Conservation (phyloP, 2,888 invertebrate species). For the Empis stercorea region DNA sequence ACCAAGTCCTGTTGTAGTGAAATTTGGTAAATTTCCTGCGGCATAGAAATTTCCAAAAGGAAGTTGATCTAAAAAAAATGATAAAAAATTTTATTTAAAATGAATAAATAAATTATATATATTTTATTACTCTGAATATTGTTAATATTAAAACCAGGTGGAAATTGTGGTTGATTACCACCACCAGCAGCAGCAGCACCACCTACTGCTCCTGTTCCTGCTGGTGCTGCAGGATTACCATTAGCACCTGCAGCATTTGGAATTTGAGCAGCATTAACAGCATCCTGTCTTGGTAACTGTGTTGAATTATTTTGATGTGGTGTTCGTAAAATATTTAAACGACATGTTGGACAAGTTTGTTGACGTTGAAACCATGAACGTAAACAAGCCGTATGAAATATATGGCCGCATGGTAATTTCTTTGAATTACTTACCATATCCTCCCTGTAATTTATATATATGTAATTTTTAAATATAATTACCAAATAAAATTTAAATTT, state of each 20-base stretch:
- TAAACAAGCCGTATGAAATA: conserved; percentile 95
- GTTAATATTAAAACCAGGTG: conserved; percentile 12
- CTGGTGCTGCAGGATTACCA: conserved; percentile 21
- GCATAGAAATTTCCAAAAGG: no score
- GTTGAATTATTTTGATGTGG: conserved; percentile 27
- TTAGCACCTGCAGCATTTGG: conserved; percentile 12
- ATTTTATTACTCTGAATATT: conserved; percentile 4
- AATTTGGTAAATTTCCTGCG: no score
- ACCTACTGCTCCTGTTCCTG: conserved; percentile 12
- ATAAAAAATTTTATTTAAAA: not conserved
- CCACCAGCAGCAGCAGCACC: conserved; percentile 17
- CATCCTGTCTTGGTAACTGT: conserved; percentile 25
- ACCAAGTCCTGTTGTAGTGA: no score
- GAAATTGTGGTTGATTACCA: not conserved
- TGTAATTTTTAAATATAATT: not conserved
- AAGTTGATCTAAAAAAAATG: no score
- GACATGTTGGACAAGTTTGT: conserved; percentile 98
- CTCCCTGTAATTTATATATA: conserved; percentile 36
- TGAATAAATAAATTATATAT: not conserved
- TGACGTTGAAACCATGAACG: conserved; percentile 99
- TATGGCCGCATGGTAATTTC: conserved; percentile 97
- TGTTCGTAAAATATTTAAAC: conserved; percentile 64
- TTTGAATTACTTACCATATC: conserved; percentile 68
- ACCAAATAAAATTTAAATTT: not conserved
- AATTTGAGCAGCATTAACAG: conserved; percentile 16